phyloP scores from a whole-genome alignment of 2,797 vertebrate species.

The Oophaga sylvatica region DNA sequence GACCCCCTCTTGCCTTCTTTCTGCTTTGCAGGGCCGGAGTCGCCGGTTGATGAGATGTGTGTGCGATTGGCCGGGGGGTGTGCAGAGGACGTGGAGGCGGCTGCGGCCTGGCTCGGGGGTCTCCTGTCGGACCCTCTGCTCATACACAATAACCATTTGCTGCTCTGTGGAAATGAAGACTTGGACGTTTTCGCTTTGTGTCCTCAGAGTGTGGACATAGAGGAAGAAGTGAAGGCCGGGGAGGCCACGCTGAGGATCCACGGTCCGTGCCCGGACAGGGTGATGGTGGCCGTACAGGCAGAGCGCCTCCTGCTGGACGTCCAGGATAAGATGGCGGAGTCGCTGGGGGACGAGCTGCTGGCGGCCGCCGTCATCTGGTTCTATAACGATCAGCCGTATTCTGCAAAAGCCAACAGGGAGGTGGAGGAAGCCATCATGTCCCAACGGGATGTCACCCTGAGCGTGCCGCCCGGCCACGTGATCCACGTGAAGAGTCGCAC shows the following conservation, averaged over 20 bases:
- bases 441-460: background rate
- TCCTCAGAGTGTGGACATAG: conserved; percentile 24
- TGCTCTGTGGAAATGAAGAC: conserved; percentile 74
- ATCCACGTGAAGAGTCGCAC: background rate
- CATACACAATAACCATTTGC: conserved; percentile 81
- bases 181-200: conserved; percentile 65
- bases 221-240: conserved; percentile 69
- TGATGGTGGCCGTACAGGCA: conserved; percentile 67
- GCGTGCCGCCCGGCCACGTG: conserved; percentile 25
- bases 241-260: conserved; percentile 69
- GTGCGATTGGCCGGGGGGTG: conserved; percentile 67
- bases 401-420: background rate
- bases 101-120: conserved; percentile 72
- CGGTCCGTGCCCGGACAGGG: conserved; percentile 64
- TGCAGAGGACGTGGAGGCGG: conserved; percentile 68
- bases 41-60: background rate
- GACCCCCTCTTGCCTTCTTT: background rate
- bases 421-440: conserved; percentile 50
- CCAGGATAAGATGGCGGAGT: conserved; percentile 70
- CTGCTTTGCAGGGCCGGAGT: background rate
- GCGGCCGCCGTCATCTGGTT: conserved; percentile 66
- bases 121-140: conserved; percentile 33
- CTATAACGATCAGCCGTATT: conserved; percentile 34
- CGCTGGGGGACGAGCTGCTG: conserved; percentile 67
- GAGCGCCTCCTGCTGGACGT: conserved; percentile 78